These are phyloP conservation scores for Leucozona laternaria DNA, from an alignment of 2,888 invertebrate species.

Conservation along the genomic window DNA sequence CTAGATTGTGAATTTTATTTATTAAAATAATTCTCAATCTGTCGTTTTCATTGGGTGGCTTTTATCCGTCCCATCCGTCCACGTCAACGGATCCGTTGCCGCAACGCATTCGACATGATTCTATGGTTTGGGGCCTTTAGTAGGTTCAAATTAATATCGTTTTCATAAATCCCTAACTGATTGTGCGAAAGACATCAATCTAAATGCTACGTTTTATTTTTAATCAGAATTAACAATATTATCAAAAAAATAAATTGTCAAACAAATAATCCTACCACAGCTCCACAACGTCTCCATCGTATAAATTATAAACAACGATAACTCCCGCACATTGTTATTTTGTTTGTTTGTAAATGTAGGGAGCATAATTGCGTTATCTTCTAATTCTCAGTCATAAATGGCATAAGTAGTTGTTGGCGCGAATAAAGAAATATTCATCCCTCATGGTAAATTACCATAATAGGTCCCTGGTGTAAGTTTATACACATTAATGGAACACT, in stretches of 20 bases:
- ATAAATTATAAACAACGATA: background rate
- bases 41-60: too few relatives aligned
- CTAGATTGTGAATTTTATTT: too few relatives aligned
- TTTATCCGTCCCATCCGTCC: too few relatives aligned
- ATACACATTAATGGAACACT: slow-evolving; percentile 46
- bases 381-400: background rate
- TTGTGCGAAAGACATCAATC: background rate
- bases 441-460: slow-evolving; percentile 57
- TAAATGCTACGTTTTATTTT: background rate
- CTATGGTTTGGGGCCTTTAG: too few relatives aligned
- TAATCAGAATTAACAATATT: slow-evolving; percentile 15
- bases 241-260: slow-evolving; percentile 19
- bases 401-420: slow-evolving; percentile 9
- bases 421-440: slow-evolving; percentile 52
- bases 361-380: slow-evolving; percentile 1
- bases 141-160: too few relatives aligned
- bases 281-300: background rate
- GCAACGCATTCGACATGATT: too few relatives aligned
- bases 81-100: too few relatives aligned
- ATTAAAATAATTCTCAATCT: too few relatives aligned
- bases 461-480: slow-evolving; percentile 55
- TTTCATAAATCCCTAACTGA: background rate
- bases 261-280: background rate
- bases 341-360: background rate
- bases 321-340: background rate